These are phyloP conservation scores for Mya arenaria DNA, from an alignment of 1,140 invertebrate genomes.

Conservation along the genomic window DNA sequence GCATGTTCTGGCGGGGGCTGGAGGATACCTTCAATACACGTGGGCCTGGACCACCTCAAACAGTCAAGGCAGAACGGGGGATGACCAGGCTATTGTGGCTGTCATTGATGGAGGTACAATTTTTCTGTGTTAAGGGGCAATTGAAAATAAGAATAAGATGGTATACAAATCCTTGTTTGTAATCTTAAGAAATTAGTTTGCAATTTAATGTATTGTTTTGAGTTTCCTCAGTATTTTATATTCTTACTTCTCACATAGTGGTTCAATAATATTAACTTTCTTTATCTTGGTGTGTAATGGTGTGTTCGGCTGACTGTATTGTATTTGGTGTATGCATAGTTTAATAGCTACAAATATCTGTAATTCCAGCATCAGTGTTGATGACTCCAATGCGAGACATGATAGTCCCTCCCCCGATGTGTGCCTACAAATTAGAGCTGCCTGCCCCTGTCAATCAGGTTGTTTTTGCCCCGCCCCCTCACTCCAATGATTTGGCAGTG, in stretches of 20 bases:
- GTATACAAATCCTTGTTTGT: too few relatives aligned
- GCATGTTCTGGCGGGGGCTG: slow-evolving; percentile 84
- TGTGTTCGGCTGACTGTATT: too few relatives aligned
- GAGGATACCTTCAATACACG: slow-evolving; percentile 84
- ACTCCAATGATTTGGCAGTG: slow-evolving; percentile 65
- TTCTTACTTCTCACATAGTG: too few relatives aligned
- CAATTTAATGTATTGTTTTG: too few relatives aligned
- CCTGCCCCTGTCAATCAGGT: slow-evolving; percentile 84
- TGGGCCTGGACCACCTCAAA: slow-evolving; percentile 85
- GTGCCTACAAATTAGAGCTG: slow-evolving; percentile 84
- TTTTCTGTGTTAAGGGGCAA: neutral
- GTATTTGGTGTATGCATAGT: too few relatives aligned
- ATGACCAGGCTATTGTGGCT: slow-evolving; percentile 83
- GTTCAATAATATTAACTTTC: too few relatives aligned
- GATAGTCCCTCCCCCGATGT: slow-evolving; percentile 93
- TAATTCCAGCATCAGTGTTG: slow-evolving; percentile 83
- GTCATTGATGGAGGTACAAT: slow-evolving; percentile 89
- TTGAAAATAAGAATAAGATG: too few relatives aligned
- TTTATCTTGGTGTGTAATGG: too few relatives aligned
- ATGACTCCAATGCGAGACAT: slow-evolving; percentile 88
- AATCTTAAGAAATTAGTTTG: too few relatives aligned
- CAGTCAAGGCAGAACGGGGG: slow-evolving; percentile 81
- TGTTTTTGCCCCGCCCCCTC: slow-evolving; percentile 82
- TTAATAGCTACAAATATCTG: neutral
- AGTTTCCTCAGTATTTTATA: too few relatives aligned